These are phyloP conservation scores for Anguilla obscura DNA, from an alignment of 2,797 vertebrate genomes.

Conservation along the genomic window DNA sequence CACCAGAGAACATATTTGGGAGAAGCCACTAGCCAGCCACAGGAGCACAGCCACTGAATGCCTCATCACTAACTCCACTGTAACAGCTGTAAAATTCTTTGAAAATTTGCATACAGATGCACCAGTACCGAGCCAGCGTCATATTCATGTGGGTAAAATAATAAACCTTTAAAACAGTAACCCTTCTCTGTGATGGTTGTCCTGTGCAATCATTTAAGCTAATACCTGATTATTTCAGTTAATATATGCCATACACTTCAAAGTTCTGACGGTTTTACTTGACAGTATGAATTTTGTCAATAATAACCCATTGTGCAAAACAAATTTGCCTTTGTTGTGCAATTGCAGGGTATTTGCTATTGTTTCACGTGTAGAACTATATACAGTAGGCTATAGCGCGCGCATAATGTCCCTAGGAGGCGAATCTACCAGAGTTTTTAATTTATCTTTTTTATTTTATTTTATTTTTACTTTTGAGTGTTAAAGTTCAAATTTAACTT, in stretches of 20 bases:
- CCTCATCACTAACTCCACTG: neutral
- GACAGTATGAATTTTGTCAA: neutral
- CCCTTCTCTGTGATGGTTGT: neutral
- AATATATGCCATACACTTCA: neutral
- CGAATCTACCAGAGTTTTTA: too few species aligned
- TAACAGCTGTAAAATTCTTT: neutral
- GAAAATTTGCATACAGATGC: neutral
- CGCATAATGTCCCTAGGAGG: too few species aligned
- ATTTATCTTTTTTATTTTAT: too few species aligned
- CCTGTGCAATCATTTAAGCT: neutral
- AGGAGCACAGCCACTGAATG: too few species aligned
- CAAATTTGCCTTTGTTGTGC: neutral
- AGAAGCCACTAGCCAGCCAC: conserved; percentile 11
- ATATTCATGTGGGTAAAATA: neutral
- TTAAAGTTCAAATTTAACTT: too few species aligned
- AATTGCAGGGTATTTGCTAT: neutral
- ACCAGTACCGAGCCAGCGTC: neutral
- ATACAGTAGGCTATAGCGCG: too few species aligned
- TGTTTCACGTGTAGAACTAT: neutral
- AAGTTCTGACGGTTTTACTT: neutral
- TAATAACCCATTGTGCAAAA: neutral
- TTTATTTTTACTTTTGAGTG: too few species aligned
- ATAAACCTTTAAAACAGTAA: neutral
- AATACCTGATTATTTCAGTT: neutral
- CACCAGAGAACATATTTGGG: conserved; percentile 1